Evolutionary conservation across 2,113 vertebrate species (phyloP), one percentile per base, ranked within the genome.

Genomic region (Leiothrix lutea): DNA sequence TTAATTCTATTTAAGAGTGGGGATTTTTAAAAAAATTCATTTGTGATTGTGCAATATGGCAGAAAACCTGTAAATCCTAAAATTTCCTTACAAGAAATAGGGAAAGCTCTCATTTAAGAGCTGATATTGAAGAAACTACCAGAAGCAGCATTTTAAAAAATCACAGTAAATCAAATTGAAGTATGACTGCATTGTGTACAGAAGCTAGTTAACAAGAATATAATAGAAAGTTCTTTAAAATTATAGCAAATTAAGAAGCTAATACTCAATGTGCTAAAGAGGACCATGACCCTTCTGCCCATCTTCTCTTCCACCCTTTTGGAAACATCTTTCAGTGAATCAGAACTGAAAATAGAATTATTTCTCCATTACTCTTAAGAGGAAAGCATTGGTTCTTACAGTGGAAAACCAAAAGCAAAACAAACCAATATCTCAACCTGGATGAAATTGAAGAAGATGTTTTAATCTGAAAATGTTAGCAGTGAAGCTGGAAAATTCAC

Each of bases 1-100:
- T 62, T 47, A 73, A 22, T 80, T 82, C 11, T 87, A 2, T 47
- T 65, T 74, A 61, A 62, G 31, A 2, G 6, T 61, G 11, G 7
- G 0, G 0, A 8, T 60, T 50, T 77, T 56, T 16, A 8, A n/a
- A 47, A 50, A 45, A 86, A 62, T n/a, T 84, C 1, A 29, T 73
- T 70, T 73, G 31, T 86, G 31, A 61, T 44, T 58, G 12, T 80
- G 8, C 22, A 79, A 12, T 87, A n/a, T 2, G 11, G 8, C 35
- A n/a, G 40, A 91, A 73, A 44, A 86, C 29, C 22, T 72, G 16
- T 67, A 70, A 88, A 50, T 5, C 22, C 11, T 71, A 60, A 75
- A 75, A 48, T 20, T 72, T 85, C 20, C 31, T 61, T 61, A 19
- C 6, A 12, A 93, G 50, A 57, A 80, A 70, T 42, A 61, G 12